Base-by-base conservation (phyloP, 2,113 vertebrate species). In the Albula goreensis region DNA sequence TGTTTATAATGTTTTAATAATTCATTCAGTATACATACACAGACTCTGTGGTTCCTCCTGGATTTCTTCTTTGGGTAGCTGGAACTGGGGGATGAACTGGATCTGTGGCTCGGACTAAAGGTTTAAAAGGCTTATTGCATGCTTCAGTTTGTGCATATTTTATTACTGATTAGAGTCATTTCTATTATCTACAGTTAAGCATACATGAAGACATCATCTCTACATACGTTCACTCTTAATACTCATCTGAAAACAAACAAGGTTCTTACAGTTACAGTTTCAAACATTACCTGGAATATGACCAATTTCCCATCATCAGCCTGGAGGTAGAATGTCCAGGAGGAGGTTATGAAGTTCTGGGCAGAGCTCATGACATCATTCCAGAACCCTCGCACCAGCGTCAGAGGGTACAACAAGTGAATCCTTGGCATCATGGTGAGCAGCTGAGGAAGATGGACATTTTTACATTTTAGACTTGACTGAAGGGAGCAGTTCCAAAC, bases 291-390 rank as follows among this genome's bases (percentile, higher is more conserved):
- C 98, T 99, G 97, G 91, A 99, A 99, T 93, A 99, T 96, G 56
- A 99, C 95, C 50, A 99, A 96, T 94, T 97, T 98, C 85, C 98
- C 98, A 92, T 99, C 97, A 90, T 99, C 98, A 22, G 97, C 98
- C 91, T 99, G 98, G 90, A 99, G 96, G 92, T 99, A 99, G 92
- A 99, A 98, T 0, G 98, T 99, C 98, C 98, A 99, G 0, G 97
- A 96, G 25, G 98, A 97, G 1, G 97, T 96, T 89, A 99, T 97
- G 85, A 99, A 96, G 92, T 95, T 97, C 91, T 99, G 98, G 57
- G 98, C 98, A 3, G 98, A 98, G 92, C 93, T 98, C 97, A 99
- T 96, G 88, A 99, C 90, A 85, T 99, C 98, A 80, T 97, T 97
- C 97, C 97, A 99, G 87, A 99, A 96, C 0, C 97, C 97, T 85